These are phyloP conservation scores for Spatulosminthurus flaviceps DNA, from an alignment of 2,888 invertebrate species.

Conservation along the genomic window DNA sequence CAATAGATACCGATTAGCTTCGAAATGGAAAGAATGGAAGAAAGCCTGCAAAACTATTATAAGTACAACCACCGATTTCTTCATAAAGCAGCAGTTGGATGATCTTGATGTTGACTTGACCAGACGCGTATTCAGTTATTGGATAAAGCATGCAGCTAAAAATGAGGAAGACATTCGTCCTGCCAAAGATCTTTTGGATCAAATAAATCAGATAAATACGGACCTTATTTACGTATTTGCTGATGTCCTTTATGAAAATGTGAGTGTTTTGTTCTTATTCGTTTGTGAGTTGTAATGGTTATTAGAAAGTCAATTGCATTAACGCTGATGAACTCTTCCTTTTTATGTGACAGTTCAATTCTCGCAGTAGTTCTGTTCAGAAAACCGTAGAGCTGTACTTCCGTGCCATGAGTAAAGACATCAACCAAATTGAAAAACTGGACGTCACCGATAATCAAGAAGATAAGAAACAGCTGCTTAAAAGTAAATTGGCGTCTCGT, in stretches of 20 bases:
- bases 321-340: too few relatives aligned
- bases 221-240: conserved; percentile 50
- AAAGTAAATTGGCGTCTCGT: conserved; percentile 44
- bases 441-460: conserved; percentile 27
- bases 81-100: neutral
- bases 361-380: neutral
- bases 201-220: conserved; percentile 32
- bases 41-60: conserved; percentile 27
- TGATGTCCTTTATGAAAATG: conserved; percentile 34
- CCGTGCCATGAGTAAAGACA: conserved; percentile 52
- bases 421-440: conserved; percentile 48
- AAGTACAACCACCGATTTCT: neutral
- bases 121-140: neutral
- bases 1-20: conserved; percentile 19
- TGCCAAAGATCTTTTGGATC: conserved; percentile 29
- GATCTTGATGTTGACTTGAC: neutral
- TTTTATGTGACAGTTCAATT: conserved; percentile 23
- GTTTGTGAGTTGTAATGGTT: too few relatives aligned
- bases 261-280: neutral
- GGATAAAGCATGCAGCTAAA: conserved; percentile 21
- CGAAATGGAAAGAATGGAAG: conserved; percentile 49
- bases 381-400: conserved; percentile 50
- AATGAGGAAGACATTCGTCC: conserved; percentile 21
- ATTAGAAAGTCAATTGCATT: too few relatives aligned
- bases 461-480: conserved; percentile 31